Conservation (phyloP, 1,140 invertebrate genomes). For the Reticulitermes speratus region DNA sequence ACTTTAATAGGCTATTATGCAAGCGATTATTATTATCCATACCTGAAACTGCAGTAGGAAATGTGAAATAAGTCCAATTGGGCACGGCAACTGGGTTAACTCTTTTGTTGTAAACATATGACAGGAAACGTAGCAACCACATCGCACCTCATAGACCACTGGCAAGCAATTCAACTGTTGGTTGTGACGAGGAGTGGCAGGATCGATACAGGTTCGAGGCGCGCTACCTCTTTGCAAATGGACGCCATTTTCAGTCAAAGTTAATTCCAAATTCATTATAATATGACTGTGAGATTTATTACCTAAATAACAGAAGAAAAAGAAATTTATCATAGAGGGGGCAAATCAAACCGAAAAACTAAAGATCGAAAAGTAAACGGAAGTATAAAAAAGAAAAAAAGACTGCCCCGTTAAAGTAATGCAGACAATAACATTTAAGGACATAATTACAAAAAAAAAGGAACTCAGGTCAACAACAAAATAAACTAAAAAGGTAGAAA, state of each 20-base stretch:
- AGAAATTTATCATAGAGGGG: neutral
- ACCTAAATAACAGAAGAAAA: neutral
- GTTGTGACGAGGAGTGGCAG: neutral
- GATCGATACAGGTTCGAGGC: neutral
- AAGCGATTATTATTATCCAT: no score
- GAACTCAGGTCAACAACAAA: neutral
- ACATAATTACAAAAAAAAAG: neutral
- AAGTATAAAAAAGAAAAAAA: neutral
- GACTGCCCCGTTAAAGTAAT: neutral
- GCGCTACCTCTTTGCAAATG: neutral
- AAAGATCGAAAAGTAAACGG: neutral
- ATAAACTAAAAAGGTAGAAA: neutral
- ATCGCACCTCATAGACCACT: neutral
- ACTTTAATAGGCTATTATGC: no score
- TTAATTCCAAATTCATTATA: neutral
- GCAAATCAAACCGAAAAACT: neutral
- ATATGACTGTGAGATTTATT: neutral
- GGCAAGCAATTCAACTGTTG: neutral
- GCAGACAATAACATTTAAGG: neutral
- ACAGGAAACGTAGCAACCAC: neutral
- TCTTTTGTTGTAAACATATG: neutral
- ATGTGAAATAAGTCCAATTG: neutral
- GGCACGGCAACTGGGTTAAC: neutral
- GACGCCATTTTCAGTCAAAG: neutral
- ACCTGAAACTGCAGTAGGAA: no score